These are phyloP conservation scores for Sceliomorpha sp. DNA, from an alignment of 2,888 invertebrate genomes.

Conservation along the genomic window DNA sequence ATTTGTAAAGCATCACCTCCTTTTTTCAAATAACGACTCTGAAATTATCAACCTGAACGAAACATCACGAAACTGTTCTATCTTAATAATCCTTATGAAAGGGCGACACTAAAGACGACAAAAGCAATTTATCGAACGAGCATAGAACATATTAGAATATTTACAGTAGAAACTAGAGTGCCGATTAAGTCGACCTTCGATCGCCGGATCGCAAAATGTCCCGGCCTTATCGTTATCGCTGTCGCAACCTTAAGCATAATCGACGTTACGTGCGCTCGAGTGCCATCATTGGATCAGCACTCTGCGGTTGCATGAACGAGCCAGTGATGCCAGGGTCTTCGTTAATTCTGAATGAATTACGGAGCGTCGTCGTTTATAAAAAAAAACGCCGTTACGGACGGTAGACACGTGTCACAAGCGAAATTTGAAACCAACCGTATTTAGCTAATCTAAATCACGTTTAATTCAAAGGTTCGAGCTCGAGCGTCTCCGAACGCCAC, in stretches of 20 bases:
- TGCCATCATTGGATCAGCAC: slow-evolving; percentile 45
- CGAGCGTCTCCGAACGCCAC: too few relatives aligned
- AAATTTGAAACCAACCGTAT: slow-evolving; percentile 14
- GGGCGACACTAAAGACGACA: neutral
- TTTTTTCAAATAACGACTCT: too few relatives aligned
- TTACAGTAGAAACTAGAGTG: slow-evolving; percentile 50
- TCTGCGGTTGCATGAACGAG: slow-evolving; percentile 24
- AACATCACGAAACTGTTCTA: too few relatives aligned
- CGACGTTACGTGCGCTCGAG: slow-evolving; percentile 34
- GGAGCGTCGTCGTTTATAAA: slow-evolving; percentile 1
- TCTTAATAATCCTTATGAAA: too few relatives aligned
- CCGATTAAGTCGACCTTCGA: slow-evolving; percentile 55
- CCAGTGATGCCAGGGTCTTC: slow-evolving; percentile 10
- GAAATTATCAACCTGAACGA: too few relatives aligned
- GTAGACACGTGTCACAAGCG: slow-evolving; percentile 12
- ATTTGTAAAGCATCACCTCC: too few relatives aligned
- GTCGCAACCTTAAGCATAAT: slow-evolving; percentile 56
- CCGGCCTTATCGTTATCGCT: slow-evolving; percentile 54
- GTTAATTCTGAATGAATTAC: slow-evolving; percentile 12
- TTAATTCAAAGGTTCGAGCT: slow-evolving; percentile 13
- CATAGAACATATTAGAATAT: slow-evolving; percentile 24
- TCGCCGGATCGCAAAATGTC: slow-evolving; percentile 54
- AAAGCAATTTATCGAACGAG: slow-evolving; percentile 28
- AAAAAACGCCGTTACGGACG: slow-evolving; percentile 1
- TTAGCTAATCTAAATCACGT: slow-evolving; percentile 7